A percentile compares a stretch with the other conserved stretches of the same genome.
phyloP scores from a whole-genome alignment of 2,888 invertebrate species.

The Acanthopleura granulata region DNA sequence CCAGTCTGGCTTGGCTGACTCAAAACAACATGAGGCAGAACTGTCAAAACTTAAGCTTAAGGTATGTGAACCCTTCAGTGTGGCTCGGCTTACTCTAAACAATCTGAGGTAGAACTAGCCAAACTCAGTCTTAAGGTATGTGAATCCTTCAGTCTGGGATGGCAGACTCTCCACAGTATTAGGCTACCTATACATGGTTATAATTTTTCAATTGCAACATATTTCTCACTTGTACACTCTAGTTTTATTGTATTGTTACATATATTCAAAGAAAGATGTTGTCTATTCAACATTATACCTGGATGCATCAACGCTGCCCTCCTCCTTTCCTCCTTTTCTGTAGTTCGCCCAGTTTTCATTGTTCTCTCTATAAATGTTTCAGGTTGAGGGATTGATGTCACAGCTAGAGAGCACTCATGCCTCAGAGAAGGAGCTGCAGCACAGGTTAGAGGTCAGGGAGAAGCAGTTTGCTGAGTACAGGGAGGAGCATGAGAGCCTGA shows the following conservation, averaged over 20 bases:
- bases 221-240: no score
- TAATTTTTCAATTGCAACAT: no score
- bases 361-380: no score
- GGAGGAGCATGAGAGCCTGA: background rate
- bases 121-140: constrained; percentile 1
- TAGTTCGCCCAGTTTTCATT: no score
- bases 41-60: background rate
- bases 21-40: background rate
- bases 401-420: background rate
- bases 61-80: background rate
- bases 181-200: no score
- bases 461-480: background rate
- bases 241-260: no score
- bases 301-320: no score
- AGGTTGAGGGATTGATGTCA: background rate
- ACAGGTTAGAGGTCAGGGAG: background rate
- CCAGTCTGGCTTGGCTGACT: background rate
- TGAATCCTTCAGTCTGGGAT: background rate
- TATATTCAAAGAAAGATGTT: no score
- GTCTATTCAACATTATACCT: no score
- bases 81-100: background rate
- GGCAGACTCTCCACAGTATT: background rate
- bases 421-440: background rate
- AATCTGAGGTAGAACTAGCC: background rate
- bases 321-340: no score